phyloP scores from a whole-genome alignment of 53 echinoderm and acorn worm genomes.

The Holothuria leucospilota region DNA sequence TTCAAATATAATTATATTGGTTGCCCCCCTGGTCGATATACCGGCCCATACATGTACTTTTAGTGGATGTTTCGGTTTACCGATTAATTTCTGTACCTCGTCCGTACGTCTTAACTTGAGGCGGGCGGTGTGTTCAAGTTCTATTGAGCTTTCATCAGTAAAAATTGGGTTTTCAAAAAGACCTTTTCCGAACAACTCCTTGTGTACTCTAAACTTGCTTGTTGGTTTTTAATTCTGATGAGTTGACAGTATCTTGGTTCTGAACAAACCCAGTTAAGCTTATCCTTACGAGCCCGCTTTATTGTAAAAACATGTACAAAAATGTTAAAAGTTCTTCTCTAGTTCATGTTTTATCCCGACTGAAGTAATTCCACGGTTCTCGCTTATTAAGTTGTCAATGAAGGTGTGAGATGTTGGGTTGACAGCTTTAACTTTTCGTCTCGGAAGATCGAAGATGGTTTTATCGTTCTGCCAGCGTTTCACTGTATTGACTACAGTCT shows the following conservation, averaged over 20 bases:
- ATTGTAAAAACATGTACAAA: constrained; percentile 33
- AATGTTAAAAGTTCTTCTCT: not conserved
- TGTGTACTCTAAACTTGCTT: constrained; percentile 16
- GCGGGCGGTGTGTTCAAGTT: constrained; percentile 41
- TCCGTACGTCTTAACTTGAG: constrained; percentile 27
- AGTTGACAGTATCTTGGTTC: constrained; percentile 27
- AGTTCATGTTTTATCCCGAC: not conserved
- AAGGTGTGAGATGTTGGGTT: not conserved
- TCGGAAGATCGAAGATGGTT: not conserved
- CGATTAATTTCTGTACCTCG: not conserved
- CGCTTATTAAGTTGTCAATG: not conserved
- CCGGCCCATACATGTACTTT: constrained; percentile 65
- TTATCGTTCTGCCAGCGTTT: not conserved
- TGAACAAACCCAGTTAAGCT: constrained; percentile 43
- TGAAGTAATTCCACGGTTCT: constrained; percentile 23
- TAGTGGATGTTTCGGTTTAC: constrained; percentile 53
- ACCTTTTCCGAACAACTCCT: not conserved
- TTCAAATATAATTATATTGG: constrained; percentile 36
- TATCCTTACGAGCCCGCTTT: constrained; percentile 13
- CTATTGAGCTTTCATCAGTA: constrained; percentile 56
- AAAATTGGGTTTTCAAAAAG: constrained; percentile 53
- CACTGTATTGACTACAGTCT: constrained; percentile 4
- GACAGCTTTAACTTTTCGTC: not conserved
- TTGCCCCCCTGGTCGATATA: constrained; percentile 54
- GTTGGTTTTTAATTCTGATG: constrained; percentile 1